Percentiles rank a stretch among this genome's conserved stretches.
These are phyloP conservation scores for Corydoras maculifer DNA, from an alignment of 2,113 vertebrate genomes.

Conservation along the genomic window DNA sequence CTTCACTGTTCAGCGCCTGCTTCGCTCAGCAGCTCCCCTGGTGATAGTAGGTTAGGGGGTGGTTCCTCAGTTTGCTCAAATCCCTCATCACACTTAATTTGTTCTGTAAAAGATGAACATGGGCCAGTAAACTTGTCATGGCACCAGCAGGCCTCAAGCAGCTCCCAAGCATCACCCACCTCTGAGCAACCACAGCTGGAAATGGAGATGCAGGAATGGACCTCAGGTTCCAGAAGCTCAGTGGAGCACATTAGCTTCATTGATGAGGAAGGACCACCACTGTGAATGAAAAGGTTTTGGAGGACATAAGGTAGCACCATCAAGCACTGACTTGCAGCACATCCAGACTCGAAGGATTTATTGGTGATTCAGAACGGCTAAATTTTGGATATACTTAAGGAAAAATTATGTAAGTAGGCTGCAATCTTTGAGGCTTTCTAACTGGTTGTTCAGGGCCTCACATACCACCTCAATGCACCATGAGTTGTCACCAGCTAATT, in stretches of 20 bases:
- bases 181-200: conserved; percentile 48
- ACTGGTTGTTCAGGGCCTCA: conserved; percentile 13
- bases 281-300: conserved; percentile 47
- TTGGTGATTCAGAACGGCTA: background rate
- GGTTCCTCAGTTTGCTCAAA: conserved; percentile 24
- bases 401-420: conserved; percentile 1
- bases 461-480: conserved; percentile 7
- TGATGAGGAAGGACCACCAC: conserved; percentile 66
- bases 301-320: conserved; percentile 6
- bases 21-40: conserved; percentile 58
- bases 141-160: conserved; percentile 42
- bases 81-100: conserved; percentile 47
- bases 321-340: too few species aligned
- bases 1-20: conserved; percentile 62
- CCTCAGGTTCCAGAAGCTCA: conserved; percentile 40
- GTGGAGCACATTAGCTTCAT: conserved; percentile 70
- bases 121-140: conserved; percentile 25
- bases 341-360: conserved; percentile 1
- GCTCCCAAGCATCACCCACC: conserved; percentile 17
- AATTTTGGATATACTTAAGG: background rate
- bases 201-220: conserved; percentile 67
- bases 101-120: conserved; percentile 32
- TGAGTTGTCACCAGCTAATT: conserved; percentile 28
- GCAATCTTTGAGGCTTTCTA: too few species aligned
- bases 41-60: conserved; percentile 29